Evolutionary conservation across 1,140 invertebrate genomes (phyloP).

Genomic region (Hormaphis cornu): DNA sequence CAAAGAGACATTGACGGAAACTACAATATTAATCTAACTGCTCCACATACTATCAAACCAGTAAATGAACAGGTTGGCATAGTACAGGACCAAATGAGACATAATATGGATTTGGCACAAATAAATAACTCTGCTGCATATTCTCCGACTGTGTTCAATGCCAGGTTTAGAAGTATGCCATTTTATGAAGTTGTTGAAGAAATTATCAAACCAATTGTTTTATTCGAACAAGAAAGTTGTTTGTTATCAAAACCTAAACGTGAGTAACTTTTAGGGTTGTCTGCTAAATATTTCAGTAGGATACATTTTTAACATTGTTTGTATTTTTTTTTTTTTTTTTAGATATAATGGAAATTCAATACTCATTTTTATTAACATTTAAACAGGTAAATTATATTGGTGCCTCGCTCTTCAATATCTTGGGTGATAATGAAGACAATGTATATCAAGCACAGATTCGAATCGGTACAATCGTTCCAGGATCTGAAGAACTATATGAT

Average conservation of each 20-base stretch:
- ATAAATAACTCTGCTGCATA: background rate
- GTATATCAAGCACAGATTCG: constrained; percentile 7
- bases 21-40: background rate
- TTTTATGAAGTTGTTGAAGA: constrained; percentile 86
- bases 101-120: background rate
- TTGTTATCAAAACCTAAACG: constrained; percentile 2
- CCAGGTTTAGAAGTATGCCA: constrained; percentile 77
- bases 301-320: background rate
- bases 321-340: background rate
- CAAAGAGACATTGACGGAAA: background rate
- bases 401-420: background rate
- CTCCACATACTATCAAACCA: background rate
- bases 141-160: constrained; percentile 57
- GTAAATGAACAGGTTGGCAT: constrained; percentile 36
- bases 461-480: background rate
- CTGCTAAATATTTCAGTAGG: background rate
- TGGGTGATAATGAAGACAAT: background rate
- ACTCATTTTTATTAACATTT: background rate
- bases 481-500: constrained; percentile 2
- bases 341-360: background rate
- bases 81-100: background rate
- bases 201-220: constrained; percentile 77
- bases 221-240: constrained; percentile 41
- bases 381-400: background rate
- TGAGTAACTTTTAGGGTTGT: background rate